Evolutionary conservation across 2,888 invertebrate species (phyloP).

Genomic region (Nesidiocoris tenuis): DNA sequence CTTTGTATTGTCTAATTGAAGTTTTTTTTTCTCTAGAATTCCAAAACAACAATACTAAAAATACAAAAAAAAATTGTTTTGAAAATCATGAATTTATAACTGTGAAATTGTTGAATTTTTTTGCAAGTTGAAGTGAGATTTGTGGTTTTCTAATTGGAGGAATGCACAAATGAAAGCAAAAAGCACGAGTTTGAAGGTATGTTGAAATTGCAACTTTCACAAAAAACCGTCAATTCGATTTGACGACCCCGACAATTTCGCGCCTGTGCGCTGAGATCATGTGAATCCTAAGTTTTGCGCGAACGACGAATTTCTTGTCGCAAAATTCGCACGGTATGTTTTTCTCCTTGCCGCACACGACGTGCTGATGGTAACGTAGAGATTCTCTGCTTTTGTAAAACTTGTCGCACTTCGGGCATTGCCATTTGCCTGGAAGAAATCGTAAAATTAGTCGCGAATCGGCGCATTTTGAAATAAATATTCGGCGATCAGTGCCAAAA

Average conservation of each 20-base stretch:
- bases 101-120: too few relatives aligned
- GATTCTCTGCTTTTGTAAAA: constrained; percentile 16
- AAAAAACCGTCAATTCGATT: too few relatives aligned
- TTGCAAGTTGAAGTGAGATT: too few relatives aligned
- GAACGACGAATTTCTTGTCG: constrained; percentile 16
- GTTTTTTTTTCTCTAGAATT: too few relatives aligned
- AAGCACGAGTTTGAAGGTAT: background rate
- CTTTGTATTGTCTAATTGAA: too few relatives aligned
- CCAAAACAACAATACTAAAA: too few relatives aligned
- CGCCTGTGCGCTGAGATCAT: background rate
- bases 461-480: too few relatives aligned
- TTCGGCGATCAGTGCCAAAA: too few relatives aligned
- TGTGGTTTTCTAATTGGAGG: too few relatives aligned
- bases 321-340: background rate
- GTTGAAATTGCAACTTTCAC: background rate
- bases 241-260: background rate
- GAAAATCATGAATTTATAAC: too few relatives aligned
- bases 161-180: background rate
- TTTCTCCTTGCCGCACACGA: constrained; percentile 24
- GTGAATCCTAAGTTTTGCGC: constrained; percentile 13
- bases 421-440: constrained; percentile 19
- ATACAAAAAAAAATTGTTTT: too few relatives aligned
- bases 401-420: background rate
- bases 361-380: constrained; percentile 2
- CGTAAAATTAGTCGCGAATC: too few relatives aligned